phyloP scores from a whole-genome alignment of 2,113 vertebrate genomes.

The Clupea harengus region DNA sequence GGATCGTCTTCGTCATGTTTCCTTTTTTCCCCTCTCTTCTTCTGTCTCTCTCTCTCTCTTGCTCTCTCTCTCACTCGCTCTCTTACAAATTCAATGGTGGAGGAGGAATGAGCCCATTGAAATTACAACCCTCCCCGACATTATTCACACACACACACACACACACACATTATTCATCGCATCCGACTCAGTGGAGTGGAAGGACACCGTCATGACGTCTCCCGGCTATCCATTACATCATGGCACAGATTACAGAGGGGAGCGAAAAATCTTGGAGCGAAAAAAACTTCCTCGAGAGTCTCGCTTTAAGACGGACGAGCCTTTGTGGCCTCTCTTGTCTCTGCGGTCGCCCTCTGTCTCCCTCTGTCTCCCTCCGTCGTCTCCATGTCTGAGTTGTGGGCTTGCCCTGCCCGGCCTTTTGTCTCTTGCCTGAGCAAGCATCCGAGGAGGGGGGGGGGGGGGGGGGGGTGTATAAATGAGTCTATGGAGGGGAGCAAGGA shows the following conservation, averaged over 20 bases:
- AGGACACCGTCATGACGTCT: background rate
- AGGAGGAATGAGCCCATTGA: background rate
- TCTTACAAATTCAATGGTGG: background rate
- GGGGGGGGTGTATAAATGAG: constrained; percentile 67
- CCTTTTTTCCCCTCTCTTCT: background rate
- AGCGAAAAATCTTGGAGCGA: background rate
- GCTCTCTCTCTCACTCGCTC: background rate
- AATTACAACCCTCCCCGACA: background rate
- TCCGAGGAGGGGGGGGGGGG: constrained; percentile 45
- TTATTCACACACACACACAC: background rate
- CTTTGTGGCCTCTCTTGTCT: background rate
- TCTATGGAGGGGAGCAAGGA: no score
- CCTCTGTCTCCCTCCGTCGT: constrained; percentile 10
- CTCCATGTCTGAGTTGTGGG: background rate
- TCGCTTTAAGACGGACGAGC: background rate
- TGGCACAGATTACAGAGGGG: constrained; percentile 1
- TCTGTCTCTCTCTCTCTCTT: background rate
- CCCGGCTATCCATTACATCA: constrained; percentile 11
- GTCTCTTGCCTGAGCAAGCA: background rate
- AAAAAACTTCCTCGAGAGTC: background rate
- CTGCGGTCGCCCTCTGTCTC: background rate
- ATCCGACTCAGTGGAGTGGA: background rate
- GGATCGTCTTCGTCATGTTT: background rate
- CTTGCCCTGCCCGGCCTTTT: background rate
- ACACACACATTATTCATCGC: background rate